Percentiles rank a stretch among this genome's conserved stretches.
Conservation (phyloP, 2,113 vertebrate genomes). For the Octodon degus region DNA sequence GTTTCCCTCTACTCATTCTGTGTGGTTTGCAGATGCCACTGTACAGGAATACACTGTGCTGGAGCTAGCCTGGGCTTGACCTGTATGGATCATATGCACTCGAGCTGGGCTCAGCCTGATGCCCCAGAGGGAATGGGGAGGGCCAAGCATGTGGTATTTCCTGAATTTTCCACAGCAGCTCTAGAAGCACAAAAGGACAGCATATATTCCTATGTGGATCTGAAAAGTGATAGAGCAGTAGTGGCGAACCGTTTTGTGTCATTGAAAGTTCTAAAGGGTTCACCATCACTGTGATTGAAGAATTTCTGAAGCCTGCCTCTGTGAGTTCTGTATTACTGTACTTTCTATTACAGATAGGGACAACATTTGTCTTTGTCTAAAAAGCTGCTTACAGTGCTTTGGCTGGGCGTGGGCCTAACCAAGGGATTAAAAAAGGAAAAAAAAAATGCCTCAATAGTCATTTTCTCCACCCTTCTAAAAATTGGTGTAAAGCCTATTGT, state of each 20-base stretch:
- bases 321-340: not conserved
- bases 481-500: not conserved
- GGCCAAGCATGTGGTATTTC: not conserved
- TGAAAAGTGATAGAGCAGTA: not conserved
- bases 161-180: not conserved
- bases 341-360: constrained; percentile 27
- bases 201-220: not conserved
- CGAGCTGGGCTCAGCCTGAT: not conserved
- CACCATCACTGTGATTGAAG: not conserved
- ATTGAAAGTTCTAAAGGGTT: not conserved
- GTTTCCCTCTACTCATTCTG: constrained; percentile 46
- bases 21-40: constrained; percentile 71
- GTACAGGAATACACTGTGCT: constrained; percentile 16
- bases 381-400: not conserved
- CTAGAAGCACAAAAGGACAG: not conserved
- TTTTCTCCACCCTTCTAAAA: not conserved
- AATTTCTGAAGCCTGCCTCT: not conserved
- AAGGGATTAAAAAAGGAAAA: not conserved
- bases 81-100: constrained; percentile 18
- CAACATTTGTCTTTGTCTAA: not conserved
- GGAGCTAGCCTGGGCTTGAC: constrained; percentile 61
- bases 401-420: not conserved
- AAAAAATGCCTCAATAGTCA: not conserved
- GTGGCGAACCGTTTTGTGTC: not conserved
- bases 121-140: not conserved